These are phyloP conservation scores for Peucedramus taeniatus DNA, from an alignment of 2,113 vertebrate genomes.

Conservation along the genomic window DNA sequence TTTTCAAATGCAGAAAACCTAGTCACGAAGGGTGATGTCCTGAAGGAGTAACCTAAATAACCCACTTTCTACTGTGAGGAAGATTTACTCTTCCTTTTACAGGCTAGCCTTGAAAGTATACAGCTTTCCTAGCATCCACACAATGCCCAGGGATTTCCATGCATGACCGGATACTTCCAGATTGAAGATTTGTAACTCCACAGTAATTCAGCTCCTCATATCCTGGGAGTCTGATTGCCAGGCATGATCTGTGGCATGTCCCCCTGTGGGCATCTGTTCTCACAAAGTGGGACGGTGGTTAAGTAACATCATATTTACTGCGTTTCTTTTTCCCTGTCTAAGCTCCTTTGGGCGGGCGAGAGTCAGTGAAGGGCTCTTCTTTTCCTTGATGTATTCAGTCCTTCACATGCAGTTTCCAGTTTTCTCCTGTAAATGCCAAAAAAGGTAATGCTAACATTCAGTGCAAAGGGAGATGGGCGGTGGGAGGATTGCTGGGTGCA, in stretches of 20 bases:
- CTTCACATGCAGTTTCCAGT: background rate
- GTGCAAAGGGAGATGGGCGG: background rate
- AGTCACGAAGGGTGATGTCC: background rate
- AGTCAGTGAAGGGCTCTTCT: background rate
- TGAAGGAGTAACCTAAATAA: background rate
- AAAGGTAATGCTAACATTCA: background rate
- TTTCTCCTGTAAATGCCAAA: background rate
- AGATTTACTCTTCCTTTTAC: background rate
- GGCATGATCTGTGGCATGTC: background rate
- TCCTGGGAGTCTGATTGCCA: background rate
- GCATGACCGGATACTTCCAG: background rate
- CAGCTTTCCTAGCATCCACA: background rate
- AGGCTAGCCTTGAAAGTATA: background rate
- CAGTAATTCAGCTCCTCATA: background rate
- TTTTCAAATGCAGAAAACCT: background rate
- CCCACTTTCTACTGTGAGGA: background rate
- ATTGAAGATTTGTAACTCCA: background rate
- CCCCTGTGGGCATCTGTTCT: background rate
- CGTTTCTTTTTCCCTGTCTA: fast-evolving
- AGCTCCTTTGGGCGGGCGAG: background rate
- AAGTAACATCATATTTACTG: background rate
- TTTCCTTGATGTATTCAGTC: background rate
- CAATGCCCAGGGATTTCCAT: background rate
- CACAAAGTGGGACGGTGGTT: background rate
- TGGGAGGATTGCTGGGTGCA: background rate